A percentile compares a stretch with the other conserved stretches of the same genome.
phyloP scores from a whole-genome alignment of 2,113 vertebrate genomes.

The Cyprinus carpio region DNA sequence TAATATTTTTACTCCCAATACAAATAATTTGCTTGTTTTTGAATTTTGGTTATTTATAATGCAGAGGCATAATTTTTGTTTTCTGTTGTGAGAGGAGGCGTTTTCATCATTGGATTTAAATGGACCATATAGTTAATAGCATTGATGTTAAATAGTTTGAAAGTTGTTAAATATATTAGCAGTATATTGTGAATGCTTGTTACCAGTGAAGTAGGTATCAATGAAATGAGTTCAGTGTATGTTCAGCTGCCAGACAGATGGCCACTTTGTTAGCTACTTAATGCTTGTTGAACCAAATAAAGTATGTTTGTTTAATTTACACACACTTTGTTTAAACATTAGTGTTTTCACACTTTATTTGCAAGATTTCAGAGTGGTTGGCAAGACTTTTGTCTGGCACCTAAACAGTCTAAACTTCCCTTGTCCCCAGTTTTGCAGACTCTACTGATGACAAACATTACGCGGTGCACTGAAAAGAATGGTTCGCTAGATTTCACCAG shows the following conservation, averaged over 20 bases:
- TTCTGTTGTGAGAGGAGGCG: conserved; percentile 24
- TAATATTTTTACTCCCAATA: conserved; percentile 18
- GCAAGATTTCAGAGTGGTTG: background rate
- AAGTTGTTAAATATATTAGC: background rate
- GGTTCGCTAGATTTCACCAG: too few species aligned
- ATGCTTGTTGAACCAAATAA: conserved; percentile 23
- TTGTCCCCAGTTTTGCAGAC: background rate
- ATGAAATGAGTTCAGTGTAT: background rate
- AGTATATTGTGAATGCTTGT: conserved; percentile 25
- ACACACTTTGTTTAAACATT: background rate
- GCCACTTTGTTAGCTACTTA: conserved; percentile 6
- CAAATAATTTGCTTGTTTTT: background rate
- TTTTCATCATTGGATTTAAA: conserved; percentile 8
- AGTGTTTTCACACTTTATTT: background rate
- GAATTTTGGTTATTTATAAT: conserved; percentile 27
- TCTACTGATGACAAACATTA: too few species aligned
- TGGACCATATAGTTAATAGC: background rate
- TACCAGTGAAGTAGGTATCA: conserved; percentile 15
- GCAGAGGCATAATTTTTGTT: conserved; percentile 21
- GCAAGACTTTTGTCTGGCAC: background rate
- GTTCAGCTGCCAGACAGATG: background rate
- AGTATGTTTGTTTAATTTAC: conserved; percentile 27
- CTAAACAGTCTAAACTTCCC: background rate
- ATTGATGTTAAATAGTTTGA: conserved; percentile 15
- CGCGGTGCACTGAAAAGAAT: too few species aligned